A percentile compares a stretch with the other conserved stretches of the same genome.
Conservation (phyloP, 2,113 vertebrate genomes). For the Nothobranchius furzeri region DNA sequence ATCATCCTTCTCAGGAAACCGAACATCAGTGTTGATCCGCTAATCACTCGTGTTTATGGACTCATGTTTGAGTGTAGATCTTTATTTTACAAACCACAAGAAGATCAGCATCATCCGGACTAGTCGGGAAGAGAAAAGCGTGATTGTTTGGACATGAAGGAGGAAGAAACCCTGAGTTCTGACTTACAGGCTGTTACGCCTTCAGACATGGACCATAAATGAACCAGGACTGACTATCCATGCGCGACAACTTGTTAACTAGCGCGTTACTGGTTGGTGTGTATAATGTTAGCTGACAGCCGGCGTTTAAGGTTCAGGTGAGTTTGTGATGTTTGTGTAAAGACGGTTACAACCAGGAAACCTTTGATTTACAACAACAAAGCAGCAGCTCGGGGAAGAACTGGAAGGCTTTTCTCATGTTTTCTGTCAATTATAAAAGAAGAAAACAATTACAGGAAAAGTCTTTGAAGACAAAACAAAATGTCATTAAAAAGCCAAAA, state of each 20-base stretch:
- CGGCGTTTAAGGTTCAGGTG: background rate
- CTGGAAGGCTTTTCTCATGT: conserved; percentile 2
- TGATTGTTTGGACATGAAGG: too few species aligned
- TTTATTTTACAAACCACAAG: too few species aligned
- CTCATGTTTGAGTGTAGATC: too few species aligned
- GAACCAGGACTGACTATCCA: background rate
- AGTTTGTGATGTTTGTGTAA: conserved; percentile 29
- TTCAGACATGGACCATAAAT: background rate
- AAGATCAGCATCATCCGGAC: too few species aligned
- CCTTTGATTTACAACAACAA: conserved; percentile 46
- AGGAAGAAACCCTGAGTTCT: background rate
- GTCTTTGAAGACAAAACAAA: background rate
- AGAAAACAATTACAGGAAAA: conserved; percentile 4
- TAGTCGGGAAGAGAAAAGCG: too few species aligned
- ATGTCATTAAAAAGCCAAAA: background rate
- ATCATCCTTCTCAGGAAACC: background rate
- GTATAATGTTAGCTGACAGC: background rate
- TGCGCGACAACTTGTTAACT: background rate
- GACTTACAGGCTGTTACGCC: background rate
- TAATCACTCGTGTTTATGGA: too few species aligned
- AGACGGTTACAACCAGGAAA: conserved; percentile 28
- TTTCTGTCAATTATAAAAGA: conserved; percentile 31
- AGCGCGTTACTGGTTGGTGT: background rate
- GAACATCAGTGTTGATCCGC: too few species aligned
- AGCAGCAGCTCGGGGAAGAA: background rate